Evolutionary conservation across 2,113 vertebrate species (phyloP), one percentile per base, ranked within the genome.

Genomic region (Marmota monax): DNA sequence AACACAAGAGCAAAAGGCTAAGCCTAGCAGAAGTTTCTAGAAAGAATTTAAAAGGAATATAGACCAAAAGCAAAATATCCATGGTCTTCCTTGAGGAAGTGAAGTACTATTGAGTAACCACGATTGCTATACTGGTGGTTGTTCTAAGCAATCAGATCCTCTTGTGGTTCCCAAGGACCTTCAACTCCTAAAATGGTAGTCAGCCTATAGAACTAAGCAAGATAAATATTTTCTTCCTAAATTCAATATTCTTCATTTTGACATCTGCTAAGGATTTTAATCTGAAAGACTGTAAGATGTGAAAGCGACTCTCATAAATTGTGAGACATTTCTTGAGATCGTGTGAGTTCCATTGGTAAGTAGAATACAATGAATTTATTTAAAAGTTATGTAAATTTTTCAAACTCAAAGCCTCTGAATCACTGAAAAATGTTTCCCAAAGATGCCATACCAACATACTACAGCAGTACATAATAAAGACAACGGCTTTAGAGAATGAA

Each of bases 161-260:
- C 45, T n/a, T 61, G 58, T 7, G 74, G 82, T 61, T 83, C 39
- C 73, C 78, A 85, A 80, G 84, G 58, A 32, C 6, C 39, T 76
- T 23, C 12, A 39, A 45, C 76, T 58, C 20, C 65, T 84, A 73
- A 95, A 77, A 42, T 37, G 32, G 53, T 80, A 56, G 7, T 65
- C 73, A 27, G 65, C 27, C 69, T 94, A 63, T 22, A 93, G 73
- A 95, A 96, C 79, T 80, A 84, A 89, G 78, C 17, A 77, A 94
- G 58, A 72, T 0, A 14, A 92, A 87, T 53, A 51, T 80, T 93
- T 95, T 86, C 77, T 92, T 95, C 34, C 65, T 74, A 89, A 92
- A 93, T 53, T 88, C 67, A 45, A 65, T 48, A 84, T 74, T 93
- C 74, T 88, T 97, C 76, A 90, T 94, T 89, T 95, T 96, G 79